Percentiles rank a stretch among this genome's conserved stretches.
phyloP scores from a whole-genome alignment of 2,797 vertebrate genomes.

The Phalanger gymnotis region DNA sequence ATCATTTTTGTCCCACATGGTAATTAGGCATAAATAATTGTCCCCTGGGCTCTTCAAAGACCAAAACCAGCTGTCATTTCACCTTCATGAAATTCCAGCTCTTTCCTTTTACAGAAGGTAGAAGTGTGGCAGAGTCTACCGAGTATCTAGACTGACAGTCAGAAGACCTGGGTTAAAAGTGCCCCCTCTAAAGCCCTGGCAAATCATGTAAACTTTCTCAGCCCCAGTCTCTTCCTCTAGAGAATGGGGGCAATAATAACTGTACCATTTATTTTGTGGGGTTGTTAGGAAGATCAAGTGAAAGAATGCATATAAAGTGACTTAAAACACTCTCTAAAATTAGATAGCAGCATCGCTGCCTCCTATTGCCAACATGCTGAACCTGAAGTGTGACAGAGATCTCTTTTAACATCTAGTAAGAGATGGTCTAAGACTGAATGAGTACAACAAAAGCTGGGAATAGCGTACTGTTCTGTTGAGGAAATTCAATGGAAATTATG shows the following conservation, averaged over 20 bases:
- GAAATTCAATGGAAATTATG: background rate
- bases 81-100: too few relatives aligned
- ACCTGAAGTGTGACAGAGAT: background rate
- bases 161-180: background rate
- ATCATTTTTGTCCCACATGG: background rate
- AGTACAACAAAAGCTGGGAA: background rate
- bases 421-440: background rate
- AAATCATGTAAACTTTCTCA: background rate
- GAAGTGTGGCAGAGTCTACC: too few relatives aligned
- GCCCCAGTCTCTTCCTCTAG: background rate
- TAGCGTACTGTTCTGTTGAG: background rate
- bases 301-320: background rate
- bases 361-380: background rate
- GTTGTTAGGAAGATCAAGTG: background rate
- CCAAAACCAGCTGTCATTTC: background rate
- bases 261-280: background rate
- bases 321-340: background rate
- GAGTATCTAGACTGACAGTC: background rate
- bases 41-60: background rate
- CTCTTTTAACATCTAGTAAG: background rate
- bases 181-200: background rate
- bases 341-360: background rate
- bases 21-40: background rate
- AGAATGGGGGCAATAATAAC: background rate
- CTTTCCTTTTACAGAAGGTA: too few relatives aligned